These are phyloP conservation scores for Zaprionus davidi DNA, from an alignment of 1,140 invertebrate species.

Conservation along the genomic window DNA sequence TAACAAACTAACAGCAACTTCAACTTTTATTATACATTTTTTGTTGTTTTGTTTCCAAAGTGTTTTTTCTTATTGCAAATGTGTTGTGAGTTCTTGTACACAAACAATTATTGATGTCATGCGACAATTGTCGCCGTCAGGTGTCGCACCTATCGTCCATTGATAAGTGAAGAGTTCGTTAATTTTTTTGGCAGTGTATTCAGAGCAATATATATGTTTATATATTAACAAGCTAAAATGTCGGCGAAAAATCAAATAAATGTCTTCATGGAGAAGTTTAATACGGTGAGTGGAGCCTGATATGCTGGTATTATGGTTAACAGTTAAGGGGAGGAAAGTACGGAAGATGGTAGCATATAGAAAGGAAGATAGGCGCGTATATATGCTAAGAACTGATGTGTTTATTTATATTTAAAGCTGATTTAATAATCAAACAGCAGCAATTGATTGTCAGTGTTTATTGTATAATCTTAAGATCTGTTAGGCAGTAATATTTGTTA, in stretches of 20 bases:
- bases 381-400: no score
- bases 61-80: slow-evolving; percentile 1
- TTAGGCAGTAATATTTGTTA: no score
- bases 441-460: no score
- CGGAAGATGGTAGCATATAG: no score
- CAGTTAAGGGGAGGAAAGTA: no score
- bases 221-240: slow-evolving; percentile 58
- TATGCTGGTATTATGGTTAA: background rate
- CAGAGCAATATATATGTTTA: background rate
- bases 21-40: background rate
- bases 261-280: slow-evolving; percentile 83
- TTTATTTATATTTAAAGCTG: no score
- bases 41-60: background rate
- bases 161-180: background rate
- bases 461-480: no score
- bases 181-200: background rate
- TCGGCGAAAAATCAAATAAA: slow-evolving; percentile 83
- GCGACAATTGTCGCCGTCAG: slow-evolving; percentile 37
- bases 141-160: slow-evolving; percentile 15
- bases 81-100: background rate
- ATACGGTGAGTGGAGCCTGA: slow-evolving; percentile 74
- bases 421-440: no score
- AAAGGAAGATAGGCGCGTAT: no score
- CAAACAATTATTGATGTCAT: slow-evolving; percentile 23
- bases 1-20: background rate